phyloP scores from a whole-genome alignment of 92 coral and sea anemone genomes.

The Plumapathes pennacea region DNA sequence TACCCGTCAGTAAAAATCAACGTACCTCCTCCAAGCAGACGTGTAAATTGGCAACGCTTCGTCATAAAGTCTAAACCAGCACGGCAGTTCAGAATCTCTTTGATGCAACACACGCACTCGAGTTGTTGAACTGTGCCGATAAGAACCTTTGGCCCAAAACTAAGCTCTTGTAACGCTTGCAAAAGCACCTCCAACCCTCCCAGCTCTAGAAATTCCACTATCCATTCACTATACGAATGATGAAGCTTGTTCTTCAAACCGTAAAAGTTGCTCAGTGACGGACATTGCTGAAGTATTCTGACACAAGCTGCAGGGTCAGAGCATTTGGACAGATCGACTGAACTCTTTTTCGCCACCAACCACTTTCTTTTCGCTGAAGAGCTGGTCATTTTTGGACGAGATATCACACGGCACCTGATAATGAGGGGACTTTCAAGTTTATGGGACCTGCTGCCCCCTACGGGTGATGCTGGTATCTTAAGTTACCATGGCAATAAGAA shows the following conservation, averaged over 20 bases:
- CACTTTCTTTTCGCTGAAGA: constrained; percentile 53
- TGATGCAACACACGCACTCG: constrained; percentile 75
- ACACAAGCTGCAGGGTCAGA: constrained; percentile 72
- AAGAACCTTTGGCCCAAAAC: constrained; percentile 39
- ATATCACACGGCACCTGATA: too few species aligned
- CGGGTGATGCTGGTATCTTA: too few species aligned
- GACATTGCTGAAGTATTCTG: constrained; percentile 49
- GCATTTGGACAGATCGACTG: too few species aligned
- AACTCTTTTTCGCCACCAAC: too few species aligned
- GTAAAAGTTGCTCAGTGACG: constrained; percentile 64
- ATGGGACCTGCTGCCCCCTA: too few species aligned
- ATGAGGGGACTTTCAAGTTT: too few species aligned
- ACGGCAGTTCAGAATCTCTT: constrained; percentile 70
- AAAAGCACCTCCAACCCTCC: constrained; percentile 76
- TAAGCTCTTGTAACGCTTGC: constrained; percentile 60
- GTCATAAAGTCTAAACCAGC: constrained; percentile 75
- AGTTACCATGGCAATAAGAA: too few species aligned
- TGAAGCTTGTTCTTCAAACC: constrained; percentile 62
- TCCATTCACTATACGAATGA: constrained; percentile 63
- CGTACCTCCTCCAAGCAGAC: constrained; percentile 71
- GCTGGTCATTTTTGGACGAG: too few species aligned
- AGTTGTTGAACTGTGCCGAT: constrained; percentile 64
- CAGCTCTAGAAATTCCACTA: constrained; percentile 58
- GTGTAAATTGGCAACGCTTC: constrained; percentile 50
- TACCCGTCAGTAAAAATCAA: background rate